Evolutionary conservation across 2,797 vertebrate species (phyloP), one percentile per base, ranked within the genome.

Genomic region (Chelidonichthys spinosus): DNA sequence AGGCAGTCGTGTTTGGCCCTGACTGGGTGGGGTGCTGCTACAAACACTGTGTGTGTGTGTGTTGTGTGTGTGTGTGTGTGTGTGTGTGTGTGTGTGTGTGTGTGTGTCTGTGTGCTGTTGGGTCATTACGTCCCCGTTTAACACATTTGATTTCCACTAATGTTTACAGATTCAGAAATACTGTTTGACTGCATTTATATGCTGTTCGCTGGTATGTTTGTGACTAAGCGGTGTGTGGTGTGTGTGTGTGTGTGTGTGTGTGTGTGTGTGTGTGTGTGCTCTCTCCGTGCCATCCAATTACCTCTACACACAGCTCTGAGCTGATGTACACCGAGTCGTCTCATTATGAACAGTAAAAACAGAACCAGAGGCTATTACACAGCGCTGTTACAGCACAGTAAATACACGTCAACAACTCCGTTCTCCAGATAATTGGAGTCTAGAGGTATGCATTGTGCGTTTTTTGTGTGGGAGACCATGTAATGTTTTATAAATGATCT

Each of bases 261-360:
- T 47, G 42, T 52, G 36, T 66, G 18, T 54, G 39, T 49, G 54
- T 52, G 42, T 32, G 32, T 74, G 58, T 73, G 58, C 66, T 47
- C 25, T 49, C 43, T 62, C 65, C 37, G 13, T 74, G 63, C 79
- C 64, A 77, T 76, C 79, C 81, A 89, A 87, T 87, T 89, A 89
- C 81, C 78, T 74, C 61, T 5, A 73, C 70, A 76, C 80, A 68
- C 79, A 71, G 72, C 84, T 79, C 70, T 17, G 54, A 53, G 76
- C 74, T 78, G 84, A 79, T 85, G 69, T 76, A 85, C 74, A 49
- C 78, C 39, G 63, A 83, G 78, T 63, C 53, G 39, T 78, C 87
- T 90, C 87, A 88, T 89, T 87, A 85, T 75, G 55, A 87, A 71
- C 76, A 78, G 78, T 79, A 75, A 85, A 77, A 87, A 82, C 75